Percentiles rank a stretch among this genome's conserved stretches.
phyloP scores from a whole-genome alignment of 53 echinoderm and acorn worm species.

The Zoroaster sp. region DNA sequence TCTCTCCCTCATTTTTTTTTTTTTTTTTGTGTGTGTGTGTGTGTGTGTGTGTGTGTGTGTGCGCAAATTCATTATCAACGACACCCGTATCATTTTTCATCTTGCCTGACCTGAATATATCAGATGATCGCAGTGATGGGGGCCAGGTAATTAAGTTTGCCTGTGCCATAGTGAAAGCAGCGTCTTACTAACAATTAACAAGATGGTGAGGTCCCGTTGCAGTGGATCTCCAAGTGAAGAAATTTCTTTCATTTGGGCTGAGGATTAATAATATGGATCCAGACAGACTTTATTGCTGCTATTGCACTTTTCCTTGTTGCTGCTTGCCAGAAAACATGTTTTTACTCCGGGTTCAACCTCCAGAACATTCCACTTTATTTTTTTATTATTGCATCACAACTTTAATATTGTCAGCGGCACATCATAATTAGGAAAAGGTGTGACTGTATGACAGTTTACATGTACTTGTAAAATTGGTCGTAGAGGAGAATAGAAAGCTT shows the following conservation, averaged over 20 bases:
- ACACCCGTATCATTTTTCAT: slow-evolving; percentile 63
- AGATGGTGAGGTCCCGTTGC: background rate
- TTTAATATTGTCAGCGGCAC: slow-evolving; percentile 21
- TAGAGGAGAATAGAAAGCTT: background rate
- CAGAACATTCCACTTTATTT: background rate
- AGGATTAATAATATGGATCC: slow-evolving; percentile 47
- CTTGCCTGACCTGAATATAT: slow-evolving; percentile 58
- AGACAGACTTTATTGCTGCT: slow-evolving; percentile 15
- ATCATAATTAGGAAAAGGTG: slow-evolving; percentile 26
- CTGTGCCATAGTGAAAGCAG: slow-evolving; percentile 16
- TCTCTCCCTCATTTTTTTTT: background rate
- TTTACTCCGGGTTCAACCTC: background rate
- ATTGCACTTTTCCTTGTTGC: slow-evolving; percentile 33
- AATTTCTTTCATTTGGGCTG: slow-evolving; percentile 18
- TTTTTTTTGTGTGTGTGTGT: too few species aligned
- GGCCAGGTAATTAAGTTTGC: slow-evolving; percentile 50
- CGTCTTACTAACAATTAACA: slow-evolving; percentile 48
- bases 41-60: too few species aligned
- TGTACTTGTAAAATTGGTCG: background rate
- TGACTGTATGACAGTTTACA: background rate
- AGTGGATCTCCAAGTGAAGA: slow-evolving; percentile 7
- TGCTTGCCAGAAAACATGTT: background rate
- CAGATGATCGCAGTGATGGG: slow-evolving; percentile 34
- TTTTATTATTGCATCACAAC: slow-evolving; percentile 27
- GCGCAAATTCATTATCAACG: slow-evolving; percentile 65